Evolutionary conservation across 2,113 vertebrate species (phyloP), one percentile per base, ranked within the genome.

Genomic region (Pachycephala philippinensis): DNA sequence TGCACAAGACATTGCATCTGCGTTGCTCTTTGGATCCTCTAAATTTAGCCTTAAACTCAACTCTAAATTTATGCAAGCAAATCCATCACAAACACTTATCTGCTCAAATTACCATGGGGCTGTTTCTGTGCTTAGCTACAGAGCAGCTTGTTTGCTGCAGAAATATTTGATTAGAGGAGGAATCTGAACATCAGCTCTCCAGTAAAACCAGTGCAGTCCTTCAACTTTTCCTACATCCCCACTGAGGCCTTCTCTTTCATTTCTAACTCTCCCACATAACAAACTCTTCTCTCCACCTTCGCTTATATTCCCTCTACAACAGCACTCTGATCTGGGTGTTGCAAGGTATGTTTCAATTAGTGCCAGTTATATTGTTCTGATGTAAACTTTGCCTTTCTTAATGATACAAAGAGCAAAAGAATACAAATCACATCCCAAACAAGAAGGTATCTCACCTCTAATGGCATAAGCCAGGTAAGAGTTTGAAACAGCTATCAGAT

Each of bases 401-500:
- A 37, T 45, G 23, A 49, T 5, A 71, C 8, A 39, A 8, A 52
- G 22, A 87, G 22, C n/a, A 80, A 72, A 75, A 76, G 21, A 87
- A 74, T 2, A 81, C 40, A 86, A 59, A 79, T 21, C 27, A 47
- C 31, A 68, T 7, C 9, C 26, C 33, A 86, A 44, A 56, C 31
- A 53, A 68, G 27, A 61, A 40, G 28, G 23, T 18, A 26, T 39
- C 98, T 98, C 95, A 99, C 99, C 99, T 98, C 99, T 98, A 96
- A 99, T 99, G 85, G 99, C 99, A 80, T 99, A 99, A 11, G 99
- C 99, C 97, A 99, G 96, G 95, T 99, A 99, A 37, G 98, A 98
- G 97, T 99, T 99, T 72, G 99, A 99, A 80, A 99, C 99, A 6
- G 99, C 99, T 82, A 99, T 99, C 87, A 99, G 98, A 90, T 99